These are phyloP conservation scores for Anolis sagrei DNA, from an alignment of 2,113 vertebrate genomes.

Conservation along the genomic window DNA sequence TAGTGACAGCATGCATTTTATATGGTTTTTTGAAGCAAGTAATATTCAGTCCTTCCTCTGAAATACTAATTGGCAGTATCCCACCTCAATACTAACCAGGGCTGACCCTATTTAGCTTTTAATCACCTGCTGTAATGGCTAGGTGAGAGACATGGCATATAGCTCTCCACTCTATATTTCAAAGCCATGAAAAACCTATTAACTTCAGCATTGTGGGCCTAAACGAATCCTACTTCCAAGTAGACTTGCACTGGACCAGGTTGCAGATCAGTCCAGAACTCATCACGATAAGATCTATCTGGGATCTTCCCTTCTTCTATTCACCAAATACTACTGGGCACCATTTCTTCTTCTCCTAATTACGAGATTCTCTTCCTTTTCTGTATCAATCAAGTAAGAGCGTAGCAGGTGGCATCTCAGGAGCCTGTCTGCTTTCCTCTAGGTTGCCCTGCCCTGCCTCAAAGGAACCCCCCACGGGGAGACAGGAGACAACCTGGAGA, in stretches of 20 bases:
- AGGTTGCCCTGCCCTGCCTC: conserved; percentile 12
- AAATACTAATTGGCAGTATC: no score
- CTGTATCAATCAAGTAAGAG: conserved; percentile 21
- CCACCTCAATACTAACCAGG: no score
- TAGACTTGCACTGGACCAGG: background rate
- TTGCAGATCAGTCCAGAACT: no score
- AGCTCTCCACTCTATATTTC: no score
- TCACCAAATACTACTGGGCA: background rate
- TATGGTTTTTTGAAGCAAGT: no score
- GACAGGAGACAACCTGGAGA: conserved; percentile 52
- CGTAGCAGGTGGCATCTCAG: conserved; percentile 72
- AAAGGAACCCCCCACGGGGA: conserved; percentile 32
- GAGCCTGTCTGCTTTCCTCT: conserved; percentile 51
- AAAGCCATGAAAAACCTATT: no score
- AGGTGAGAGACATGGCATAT: no score
- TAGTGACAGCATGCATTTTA: no score
- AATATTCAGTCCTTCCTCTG: no score
- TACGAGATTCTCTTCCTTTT: conserved; percentile 38
- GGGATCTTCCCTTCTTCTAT: background rate
- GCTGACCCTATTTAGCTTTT: no score
- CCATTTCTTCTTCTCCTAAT: conserved; percentile 37
- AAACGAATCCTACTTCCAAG: background rate
- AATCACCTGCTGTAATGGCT: no score
- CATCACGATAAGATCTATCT: background rate
- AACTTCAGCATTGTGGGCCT: background rate